Percentiles rank a stretch among this genome's conserved stretches.
phyloP scores from a whole-genome alignment of 2,888 invertebrate genomes.

The Polymixis flavicincta region DNA sequence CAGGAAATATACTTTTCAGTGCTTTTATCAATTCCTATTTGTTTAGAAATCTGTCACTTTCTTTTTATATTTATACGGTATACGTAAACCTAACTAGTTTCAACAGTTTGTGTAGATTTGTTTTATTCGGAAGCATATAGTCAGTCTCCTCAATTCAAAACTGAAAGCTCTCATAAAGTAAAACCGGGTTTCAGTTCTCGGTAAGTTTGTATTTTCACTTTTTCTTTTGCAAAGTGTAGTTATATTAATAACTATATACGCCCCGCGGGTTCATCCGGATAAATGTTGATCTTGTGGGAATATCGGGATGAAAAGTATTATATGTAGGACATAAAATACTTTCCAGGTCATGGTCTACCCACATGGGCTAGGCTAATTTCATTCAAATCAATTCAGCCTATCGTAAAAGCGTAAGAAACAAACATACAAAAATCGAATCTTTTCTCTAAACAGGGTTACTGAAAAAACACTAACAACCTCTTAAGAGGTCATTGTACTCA shows the following conservation, averaged over 20 bases:
- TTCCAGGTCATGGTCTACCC: no score
- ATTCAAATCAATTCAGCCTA: no score
- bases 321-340: no score
- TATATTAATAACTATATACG: slow-evolving; percentile 27
- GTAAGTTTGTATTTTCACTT: neutral
- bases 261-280: no score
- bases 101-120: neutral
- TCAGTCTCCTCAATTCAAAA: slow-evolving; percentile 3
- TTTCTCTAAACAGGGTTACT: no score
- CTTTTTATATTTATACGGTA: neutral
- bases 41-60: neutral
- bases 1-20: slow-evolving; percentile 22
- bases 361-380: no score
- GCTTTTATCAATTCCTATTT: slow-evolving; percentile 13
- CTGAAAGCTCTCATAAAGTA: neutral
- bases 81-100: neutral
- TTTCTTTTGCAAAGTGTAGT: slow-evolving; percentile 6
- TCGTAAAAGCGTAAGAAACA: no score
- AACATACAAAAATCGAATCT: no score
- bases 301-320: no score
- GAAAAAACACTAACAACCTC: no score
- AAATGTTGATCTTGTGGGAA: no score
- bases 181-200: neutral
- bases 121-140: neutral
- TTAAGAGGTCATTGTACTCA: no score